Percentiles rank a stretch among this genome's conserved stretches.
Evolutionary conservation across 2,797 vertebrate genomes (phyloP).

Genomic region (Bovichtus diacanthus): DNA sequence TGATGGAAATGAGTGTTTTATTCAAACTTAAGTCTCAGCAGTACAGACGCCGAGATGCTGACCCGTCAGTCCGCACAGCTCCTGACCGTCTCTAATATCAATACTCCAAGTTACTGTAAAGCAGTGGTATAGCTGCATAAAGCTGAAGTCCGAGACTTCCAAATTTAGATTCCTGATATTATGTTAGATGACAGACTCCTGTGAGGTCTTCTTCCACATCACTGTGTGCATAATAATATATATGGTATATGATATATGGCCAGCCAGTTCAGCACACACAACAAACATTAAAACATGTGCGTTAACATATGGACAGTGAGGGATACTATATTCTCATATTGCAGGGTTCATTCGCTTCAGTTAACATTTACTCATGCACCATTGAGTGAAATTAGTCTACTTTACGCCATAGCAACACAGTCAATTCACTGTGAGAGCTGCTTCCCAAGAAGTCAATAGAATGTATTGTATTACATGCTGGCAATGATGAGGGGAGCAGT

Average conservation of each 20-base stretch:
- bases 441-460: constrained; percentile 78
- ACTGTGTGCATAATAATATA: constrained; percentile 37
- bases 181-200: constrained; percentile 28
- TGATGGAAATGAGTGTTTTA: constrained; percentile 33
- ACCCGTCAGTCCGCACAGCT: constrained; percentile 21
- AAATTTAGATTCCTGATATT: neutral
- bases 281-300: constrained; percentile 28
- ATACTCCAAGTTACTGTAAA: neutral
- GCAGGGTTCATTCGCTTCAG: constrained; percentile 69
- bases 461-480: constrained; percentile 80
- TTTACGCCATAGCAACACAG: constrained; percentile 75
- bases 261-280: constrained; percentile 24
- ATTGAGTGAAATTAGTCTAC: constrained; percentile 80
- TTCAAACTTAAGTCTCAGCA: constrained; percentile 27
- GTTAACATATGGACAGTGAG: constrained; percentile 52
- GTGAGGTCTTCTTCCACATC: constrained; percentile 46
- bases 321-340: constrained; percentile 65
- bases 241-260: constrained; percentile 39
- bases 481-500: constrained; percentile 73
- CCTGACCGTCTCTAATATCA: constrained; percentile 18
- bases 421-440: constrained; percentile 74
- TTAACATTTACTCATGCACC: constrained; percentile 77
- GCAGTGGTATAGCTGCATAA: neutral
- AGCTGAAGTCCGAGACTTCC: neutral
- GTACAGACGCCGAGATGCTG: constrained; percentile 29